Evolutionary conservation across 2,888 invertebrate genomes (phyloP).

Genomic region (Napeogenes sylphis): DNA sequence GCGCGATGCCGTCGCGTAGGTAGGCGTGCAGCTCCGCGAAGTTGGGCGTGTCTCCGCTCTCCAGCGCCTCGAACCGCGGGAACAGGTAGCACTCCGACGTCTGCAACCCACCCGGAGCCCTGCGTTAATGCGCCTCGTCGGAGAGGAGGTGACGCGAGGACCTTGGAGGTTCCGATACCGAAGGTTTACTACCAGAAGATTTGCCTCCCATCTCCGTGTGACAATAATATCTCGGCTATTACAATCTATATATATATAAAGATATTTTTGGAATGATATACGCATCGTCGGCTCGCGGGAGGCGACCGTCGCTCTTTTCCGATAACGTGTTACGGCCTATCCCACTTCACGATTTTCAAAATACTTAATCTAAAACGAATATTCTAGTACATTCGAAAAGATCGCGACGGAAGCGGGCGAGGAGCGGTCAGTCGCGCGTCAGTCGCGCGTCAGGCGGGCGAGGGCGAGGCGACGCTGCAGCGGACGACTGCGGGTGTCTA

Average conservation of each 20-base stretch:
- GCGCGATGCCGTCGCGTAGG: conserved; percentile 64
- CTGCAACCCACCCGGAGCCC: conserved; percentile 47
- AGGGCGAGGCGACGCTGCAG: conserved; percentile 10
- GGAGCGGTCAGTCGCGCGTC: background rate
- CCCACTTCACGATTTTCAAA: background rate
- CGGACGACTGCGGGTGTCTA: background rate
- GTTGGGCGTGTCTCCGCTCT: conserved; percentile 67
- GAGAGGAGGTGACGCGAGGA: too few relatives aligned
- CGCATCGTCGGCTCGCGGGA: too few relatives aligned
- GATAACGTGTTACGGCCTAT: too few relatives aligned
- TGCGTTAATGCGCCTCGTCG: background rate
- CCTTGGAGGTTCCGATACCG: too few relatives aligned
- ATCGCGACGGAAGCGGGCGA: too few relatives aligned
- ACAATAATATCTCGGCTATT: too few relatives aligned
- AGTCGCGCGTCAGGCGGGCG: background rate
- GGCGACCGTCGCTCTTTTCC: too few relatives aligned
- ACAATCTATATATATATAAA: too few relatives aligned
- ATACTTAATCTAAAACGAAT: background rate
- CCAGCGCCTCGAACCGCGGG: conserved; percentile 75
- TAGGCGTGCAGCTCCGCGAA: conserved; percentile 58
- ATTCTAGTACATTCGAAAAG: background rate
- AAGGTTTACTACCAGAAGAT: too few relatives aligned
- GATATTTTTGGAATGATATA: too few relatives aligned
- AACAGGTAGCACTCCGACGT: conserved; percentile 65
- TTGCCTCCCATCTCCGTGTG: too few relatives aligned